Evolutionary conservation across 1,140 invertebrate genomes (phyloP).

Genomic region (Rhizoglyphus robini): DNA sequence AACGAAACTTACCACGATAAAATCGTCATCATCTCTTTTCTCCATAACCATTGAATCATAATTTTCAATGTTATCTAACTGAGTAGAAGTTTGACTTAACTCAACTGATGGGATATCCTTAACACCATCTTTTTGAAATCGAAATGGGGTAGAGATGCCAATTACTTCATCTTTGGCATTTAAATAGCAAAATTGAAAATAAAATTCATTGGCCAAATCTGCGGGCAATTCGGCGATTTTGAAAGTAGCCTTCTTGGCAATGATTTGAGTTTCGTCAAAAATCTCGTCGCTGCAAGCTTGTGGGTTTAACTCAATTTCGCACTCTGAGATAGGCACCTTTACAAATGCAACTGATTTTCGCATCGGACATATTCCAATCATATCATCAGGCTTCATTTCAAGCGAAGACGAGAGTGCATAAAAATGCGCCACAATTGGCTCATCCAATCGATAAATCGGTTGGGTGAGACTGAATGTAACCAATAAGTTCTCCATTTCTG

Average conservation of each 20-base stretch:
- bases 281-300: background rate
- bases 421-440: background rate
- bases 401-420: background rate
- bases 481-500: background rate
- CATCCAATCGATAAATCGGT: background rate
- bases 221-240: background rate
- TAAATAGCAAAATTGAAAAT: slow-evolving; percentile 37
- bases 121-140: slow-evolving; percentile 28
- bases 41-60: slow-evolving; percentile 32
- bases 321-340: background rate
- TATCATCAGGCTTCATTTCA: background rate
- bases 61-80: slow-evolving; percentile 26
- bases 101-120: too few relatives aligned
- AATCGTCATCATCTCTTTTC: slow-evolving; percentile 28
- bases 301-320: background rate
- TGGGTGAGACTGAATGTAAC: background rate
- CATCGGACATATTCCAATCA: background rate
- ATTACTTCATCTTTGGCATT: slow-evolving; percentile 30
- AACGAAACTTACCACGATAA: slow-evolving; percentile 19
- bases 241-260: slow-evolving; percentile 8
- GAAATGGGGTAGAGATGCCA: slow-evolving; percentile 36
- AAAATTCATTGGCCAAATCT: slow-evolving; percentile 31
- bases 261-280: background rate
- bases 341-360: background rate
- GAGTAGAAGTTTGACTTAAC: too few relatives aligned